Evolutionary conservation across 2,797 vertebrate species (phyloP).

Genomic region (Brachyalestes nurse): DNA sequence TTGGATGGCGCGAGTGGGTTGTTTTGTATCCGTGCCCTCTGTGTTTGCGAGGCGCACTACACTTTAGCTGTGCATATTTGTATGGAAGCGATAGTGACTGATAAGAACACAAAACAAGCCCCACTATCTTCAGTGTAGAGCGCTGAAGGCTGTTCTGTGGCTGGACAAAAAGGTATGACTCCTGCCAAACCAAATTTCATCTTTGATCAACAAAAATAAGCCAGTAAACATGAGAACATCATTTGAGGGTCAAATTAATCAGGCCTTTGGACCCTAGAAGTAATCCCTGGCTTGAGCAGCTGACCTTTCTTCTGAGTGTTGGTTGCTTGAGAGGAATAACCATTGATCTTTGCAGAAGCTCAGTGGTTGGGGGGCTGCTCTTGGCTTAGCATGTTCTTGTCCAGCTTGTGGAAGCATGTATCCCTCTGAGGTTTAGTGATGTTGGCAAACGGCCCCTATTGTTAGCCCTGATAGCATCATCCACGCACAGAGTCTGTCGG

Average conservation of each 20-base stretch:
- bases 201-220: neutral
- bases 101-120: constrained; percentile 52
- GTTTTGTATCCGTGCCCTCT: constrained; percentile 40
- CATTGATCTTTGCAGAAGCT: neutral
- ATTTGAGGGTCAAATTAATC: neutral
- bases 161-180: neutral
- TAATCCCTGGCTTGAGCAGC: neutral
- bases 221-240: neutral
- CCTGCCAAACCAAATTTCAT: neutral
- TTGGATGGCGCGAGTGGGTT: constrained; percentile 44
- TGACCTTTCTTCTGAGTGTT: constrained; percentile 10
- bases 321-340: neutral
- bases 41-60: constrained; percentile 47
- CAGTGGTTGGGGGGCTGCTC: neutral
- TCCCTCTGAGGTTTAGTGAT: constrained; percentile 49
- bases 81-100: constrained; percentile 46
- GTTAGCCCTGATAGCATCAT: constrained; percentile 61
- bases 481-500: constrained; percentile 14
- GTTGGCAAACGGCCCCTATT: constrained; percentile 64
- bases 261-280: neutral
- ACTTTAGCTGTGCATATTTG: constrained; percentile 47
- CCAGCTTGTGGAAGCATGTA: neutral
- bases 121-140: constrained; percentile 1
- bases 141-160: constrained; percentile 1
- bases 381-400: neutral